Evolutionary conservation across 2,888 invertebrate species (phyloP).

Genomic region (Steinernema carpocapsae): DNA sequence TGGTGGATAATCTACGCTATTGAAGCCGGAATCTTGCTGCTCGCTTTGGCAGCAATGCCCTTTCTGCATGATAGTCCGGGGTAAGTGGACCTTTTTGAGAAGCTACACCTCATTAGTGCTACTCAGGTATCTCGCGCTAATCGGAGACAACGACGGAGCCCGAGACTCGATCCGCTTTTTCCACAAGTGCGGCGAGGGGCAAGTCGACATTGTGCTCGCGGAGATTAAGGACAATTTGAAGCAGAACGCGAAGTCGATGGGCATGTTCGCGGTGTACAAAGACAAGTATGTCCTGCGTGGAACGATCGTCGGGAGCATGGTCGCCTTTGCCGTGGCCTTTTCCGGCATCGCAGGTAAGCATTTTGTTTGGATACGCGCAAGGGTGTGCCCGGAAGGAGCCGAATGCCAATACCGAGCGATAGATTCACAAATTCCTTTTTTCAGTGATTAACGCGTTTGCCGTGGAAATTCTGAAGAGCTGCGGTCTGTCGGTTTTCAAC

Average conservation of each 20-base stretch:
- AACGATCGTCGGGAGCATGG: conserved; percentile 46
- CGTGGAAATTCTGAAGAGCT: conserved; percentile 58
- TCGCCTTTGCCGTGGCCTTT: conserved; percentile 59
- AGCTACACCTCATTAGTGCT: neutral
- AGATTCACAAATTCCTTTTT: neutral
- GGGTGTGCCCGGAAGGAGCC: neutral
- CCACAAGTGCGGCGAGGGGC: conserved; percentile 47
- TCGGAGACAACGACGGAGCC: conserved; percentile 47
- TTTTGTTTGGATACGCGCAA: no score
- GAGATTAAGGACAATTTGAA: conserved; percentile 37
- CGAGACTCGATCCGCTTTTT: conserved; percentile 50
- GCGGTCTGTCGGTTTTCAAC: conserved; percentile 50
- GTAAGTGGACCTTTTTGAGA: conserved; percentile 40
- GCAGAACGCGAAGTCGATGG: conserved; percentile 38
- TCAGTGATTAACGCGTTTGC: conserved; percentile 63
- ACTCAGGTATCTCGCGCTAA: conserved; percentile 31
- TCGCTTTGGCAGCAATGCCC: conserved; percentile 45
- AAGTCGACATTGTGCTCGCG: conserved; percentile 28
- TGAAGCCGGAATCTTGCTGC: conserved; percentile 46
- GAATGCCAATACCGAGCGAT: neutral
- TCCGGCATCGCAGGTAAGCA: conserved; percentile 58
- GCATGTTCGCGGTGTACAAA: conserved; percentile 40
- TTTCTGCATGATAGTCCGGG: conserved; percentile 59
- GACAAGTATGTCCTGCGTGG: conserved; percentile 39
- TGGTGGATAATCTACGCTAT: conserved; percentile 57